Conservation (phyloP, 2,888 invertebrate genomes). For the Caenorhabditis sp. region DNA sequence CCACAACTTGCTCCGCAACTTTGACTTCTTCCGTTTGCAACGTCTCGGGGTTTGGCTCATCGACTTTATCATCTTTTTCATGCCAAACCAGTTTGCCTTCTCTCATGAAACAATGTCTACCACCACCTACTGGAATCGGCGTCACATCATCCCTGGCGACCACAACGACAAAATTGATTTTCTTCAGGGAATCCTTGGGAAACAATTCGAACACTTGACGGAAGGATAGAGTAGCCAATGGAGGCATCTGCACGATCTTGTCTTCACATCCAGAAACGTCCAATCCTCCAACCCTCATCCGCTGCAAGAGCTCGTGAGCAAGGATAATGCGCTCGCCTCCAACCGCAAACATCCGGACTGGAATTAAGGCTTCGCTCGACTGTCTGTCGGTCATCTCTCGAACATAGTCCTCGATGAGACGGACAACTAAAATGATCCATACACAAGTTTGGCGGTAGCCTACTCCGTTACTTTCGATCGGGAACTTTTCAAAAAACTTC, state of each 20-base stretch:
- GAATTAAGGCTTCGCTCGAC: not conserved
- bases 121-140: too few species aligned
- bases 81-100: too few species aligned
- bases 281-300: not conserved
- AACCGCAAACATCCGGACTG: not conserved
- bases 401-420: not conserved
- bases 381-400: not conserved
- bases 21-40: too few species aligned
- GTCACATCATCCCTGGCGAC: too few species aligned
- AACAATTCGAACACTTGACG: not conserved
- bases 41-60: too few species aligned
- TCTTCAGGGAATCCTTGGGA: not conserved
- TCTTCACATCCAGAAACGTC: constrained; percentile 2
- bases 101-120: too few species aligned
- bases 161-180: not conserved
- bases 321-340: not conserved
- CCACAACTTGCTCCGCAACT: not conserved
- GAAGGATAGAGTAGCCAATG: not conserved
- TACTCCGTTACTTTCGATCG: too few species aligned
- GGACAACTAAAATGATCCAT: too few species aligned
- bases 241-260: not conserved
- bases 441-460: too few species aligned
- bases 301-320: not conserved
- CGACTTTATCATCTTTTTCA: too few species aligned
- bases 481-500: too few species aligned